Evolutionary conservation across 2,888 invertebrate species (phyloP).

Genomic region (Quadroppia sp.): DNA sequence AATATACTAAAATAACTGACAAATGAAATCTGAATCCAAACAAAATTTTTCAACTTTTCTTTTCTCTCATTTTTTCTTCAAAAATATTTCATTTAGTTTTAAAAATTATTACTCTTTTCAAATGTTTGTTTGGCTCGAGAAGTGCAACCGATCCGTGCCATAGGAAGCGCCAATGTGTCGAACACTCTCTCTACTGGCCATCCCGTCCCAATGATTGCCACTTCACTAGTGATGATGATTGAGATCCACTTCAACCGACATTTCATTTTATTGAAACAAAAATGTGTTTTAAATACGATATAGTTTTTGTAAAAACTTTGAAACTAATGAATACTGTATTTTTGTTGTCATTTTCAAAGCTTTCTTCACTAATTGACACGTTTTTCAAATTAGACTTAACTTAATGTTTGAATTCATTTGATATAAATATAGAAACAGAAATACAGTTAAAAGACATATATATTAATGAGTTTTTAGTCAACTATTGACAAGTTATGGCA

Average conservation of each 20-base stretch:
- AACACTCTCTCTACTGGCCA: not conserved
- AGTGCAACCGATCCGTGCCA: conserved; percentile 26
- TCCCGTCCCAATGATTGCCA: not conserved
- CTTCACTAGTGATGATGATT: not conserved
- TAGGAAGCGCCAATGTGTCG: conserved; percentile 16
- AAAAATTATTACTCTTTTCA: conserved; percentile 19
- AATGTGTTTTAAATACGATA: not conserved
- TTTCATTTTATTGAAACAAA: not conserved
- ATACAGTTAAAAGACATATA: too few relatives aligned
- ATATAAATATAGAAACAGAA: too few relatives aligned
- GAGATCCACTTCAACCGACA: not conserved
- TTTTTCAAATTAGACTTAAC: too few relatives aligned
- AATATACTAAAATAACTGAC: conserved; percentile 1
- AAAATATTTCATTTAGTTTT: conserved; percentile 16
- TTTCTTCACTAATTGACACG: too few relatives aligned
- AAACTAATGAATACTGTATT: too few relatives aligned
- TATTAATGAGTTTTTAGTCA: too few relatives aligned
- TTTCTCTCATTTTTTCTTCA: not conserved
- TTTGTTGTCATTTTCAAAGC: too few relatives aligned
- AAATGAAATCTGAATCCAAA: conserved; percentile 21
- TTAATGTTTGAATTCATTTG: too few relatives aligned
- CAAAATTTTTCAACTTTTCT: not conserved
- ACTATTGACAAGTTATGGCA: too few relatives aligned
- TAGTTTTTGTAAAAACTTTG: too few relatives aligned
- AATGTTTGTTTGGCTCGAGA: conserved; percentile 22